phyloP scores from a whole-genome alignment of 2,888 invertebrate genomes.

The Dryobota labecula region DNA sequence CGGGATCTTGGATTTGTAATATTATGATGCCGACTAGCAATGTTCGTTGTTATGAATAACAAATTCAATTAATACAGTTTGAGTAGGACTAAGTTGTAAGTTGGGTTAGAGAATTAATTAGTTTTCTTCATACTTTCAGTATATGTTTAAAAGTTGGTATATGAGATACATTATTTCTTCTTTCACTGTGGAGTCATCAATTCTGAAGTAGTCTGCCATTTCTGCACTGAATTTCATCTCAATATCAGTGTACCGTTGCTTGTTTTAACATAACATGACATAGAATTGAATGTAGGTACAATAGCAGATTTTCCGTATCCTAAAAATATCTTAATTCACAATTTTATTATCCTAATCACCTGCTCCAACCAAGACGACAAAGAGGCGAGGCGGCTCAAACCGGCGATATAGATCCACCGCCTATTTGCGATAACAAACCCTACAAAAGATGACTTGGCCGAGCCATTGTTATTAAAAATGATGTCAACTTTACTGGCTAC shows the following conservation, averaged over 20 bases:
- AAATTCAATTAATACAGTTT: constrained; percentile 35
- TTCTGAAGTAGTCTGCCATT: too few relatives aligned
- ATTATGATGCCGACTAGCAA: constrained; percentile 33
- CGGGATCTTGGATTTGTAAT: constrained; percentile 46
- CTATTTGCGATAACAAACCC: constrained; percentile 63
- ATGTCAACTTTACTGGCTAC: constrained; percentile 79
- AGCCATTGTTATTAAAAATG: constrained; percentile 84
- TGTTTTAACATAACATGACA: constrained; percentile 21
- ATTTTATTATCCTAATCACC: constrained; percentile 55
- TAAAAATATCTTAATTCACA: constrained; percentile 28
- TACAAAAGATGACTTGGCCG: constrained; percentile 71
- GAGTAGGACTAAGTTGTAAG: constrained; percentile 9
- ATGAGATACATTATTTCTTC: too few relatives aligned
- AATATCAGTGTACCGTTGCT: background rate
- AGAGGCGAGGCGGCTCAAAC: constrained; percentile 40
- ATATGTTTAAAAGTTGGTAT: background rate
- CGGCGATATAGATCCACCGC: constrained; percentile 48
- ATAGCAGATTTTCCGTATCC: constrained; percentile 22
- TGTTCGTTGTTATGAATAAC: constrained; percentile 35
- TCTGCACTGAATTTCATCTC: background rate
- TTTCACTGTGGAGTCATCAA: too few relatives aligned
- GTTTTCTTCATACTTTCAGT: constrained; percentile 24
- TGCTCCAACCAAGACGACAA: constrained; percentile 38
- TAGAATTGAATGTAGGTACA: constrained; percentile 29
- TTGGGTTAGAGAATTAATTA: constrained; percentile 11